Percentiles rank a stretch among this genome's conserved stretches.
Evolutionary conservation across 1,140 invertebrate species (phyloP).

Genomic region (Glomeris maerens): DNA sequence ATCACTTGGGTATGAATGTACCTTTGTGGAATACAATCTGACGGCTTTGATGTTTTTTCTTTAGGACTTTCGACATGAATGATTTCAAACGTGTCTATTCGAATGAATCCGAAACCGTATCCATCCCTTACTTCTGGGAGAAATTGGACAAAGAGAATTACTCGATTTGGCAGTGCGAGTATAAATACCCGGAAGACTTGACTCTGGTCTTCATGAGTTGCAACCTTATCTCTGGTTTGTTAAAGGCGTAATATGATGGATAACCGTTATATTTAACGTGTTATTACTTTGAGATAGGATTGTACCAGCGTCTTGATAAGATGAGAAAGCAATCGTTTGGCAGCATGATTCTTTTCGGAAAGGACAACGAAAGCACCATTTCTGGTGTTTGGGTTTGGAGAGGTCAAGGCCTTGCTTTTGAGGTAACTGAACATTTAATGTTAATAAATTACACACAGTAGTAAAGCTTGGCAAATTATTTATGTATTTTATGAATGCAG

Average conservation of each 20-base stretch:
- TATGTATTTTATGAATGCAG: slow-evolving; percentile 41
- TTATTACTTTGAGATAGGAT: slow-evolving; percentile 40
- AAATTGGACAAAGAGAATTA: slow-evolving; percentile 94
- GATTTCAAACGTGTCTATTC: slow-evolving; percentile 96
- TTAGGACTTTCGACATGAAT: slow-evolving; percentile 80
- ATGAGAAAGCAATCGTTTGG: slow-evolving; percentile 93
- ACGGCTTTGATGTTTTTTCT: slow-evolving; percentile 26
- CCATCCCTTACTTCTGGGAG: slow-evolving; percentile 96
- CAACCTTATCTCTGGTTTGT: slow-evolving; percentile 73
- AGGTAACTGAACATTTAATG: slow-evolving; percentile 35
- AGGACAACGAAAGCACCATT: slow-evolving; percentile 81
- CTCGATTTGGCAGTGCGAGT: slow-evolving; percentile 95
- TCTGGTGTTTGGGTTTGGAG: slow-evolving; percentile 95
- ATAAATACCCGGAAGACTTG: slow-evolving; percentile 90
- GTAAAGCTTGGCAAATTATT: not conserved
- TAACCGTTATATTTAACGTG: slow-evolving; percentile 30
- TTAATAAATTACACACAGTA: not conserved
- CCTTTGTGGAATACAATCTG: too few relatives aligned
- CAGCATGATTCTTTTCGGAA: slow-evolving; percentile 83
- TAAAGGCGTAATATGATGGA: not conserved
- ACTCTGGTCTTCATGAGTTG: slow-evolving; percentile 89
- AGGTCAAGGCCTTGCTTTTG: slow-evolving; percentile 84
- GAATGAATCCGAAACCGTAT: slow-evolving; percentile 85
- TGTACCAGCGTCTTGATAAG: slow-evolving; percentile 96
- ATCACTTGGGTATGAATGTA: too few relatives aligned